A percentile compares a stretch with the other conserved stretches of the same genome.
phyloP scores from a whole-genome alignment of 1,140 invertebrate genomes.

The Babylonia areolata region DNA sequence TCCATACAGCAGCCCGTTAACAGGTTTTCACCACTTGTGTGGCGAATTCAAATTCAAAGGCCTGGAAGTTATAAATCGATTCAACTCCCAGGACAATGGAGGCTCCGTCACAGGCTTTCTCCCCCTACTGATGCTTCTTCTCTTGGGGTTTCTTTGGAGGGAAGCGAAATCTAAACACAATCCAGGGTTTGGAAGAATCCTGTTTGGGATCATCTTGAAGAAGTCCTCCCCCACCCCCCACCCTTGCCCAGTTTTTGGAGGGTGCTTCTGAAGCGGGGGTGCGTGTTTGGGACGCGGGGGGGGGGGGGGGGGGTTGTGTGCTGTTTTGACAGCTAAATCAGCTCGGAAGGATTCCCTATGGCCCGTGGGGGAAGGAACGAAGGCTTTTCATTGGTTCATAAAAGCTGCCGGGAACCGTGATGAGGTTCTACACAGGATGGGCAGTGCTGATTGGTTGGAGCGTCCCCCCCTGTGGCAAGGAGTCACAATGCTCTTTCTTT shows the following conservation, averaged over 20 bases:
- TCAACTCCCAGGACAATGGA: background rate
- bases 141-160: too few relatives aligned
- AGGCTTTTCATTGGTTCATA: background rate
- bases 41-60: background rate
- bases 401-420: background rate
- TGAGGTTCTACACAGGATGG: background rate
- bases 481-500: background rate
- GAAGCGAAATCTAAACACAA: background rate
- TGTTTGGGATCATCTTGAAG: background rate
- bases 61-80: background rate
- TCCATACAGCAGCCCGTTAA: background rate
- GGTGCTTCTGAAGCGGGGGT: background rate
- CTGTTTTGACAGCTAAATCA: slow-evolving; percentile 25
- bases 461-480: background rate
- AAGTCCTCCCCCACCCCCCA: background rate
- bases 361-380: background rate
- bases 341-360: background rate
- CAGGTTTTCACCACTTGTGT: background rate
- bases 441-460: slow-evolving; percentile 8
- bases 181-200: background rate
- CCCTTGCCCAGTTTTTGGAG: too few relatives aligned
- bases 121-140: too few relatives aligned
- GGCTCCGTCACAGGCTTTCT: too few relatives aligned
- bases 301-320: background rate
- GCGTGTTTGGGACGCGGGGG: background rate